A percentile compares a stretch with the other conserved stretches of the same genome.
Conservation (phyloP, 2,888 invertebrate species). For the Sphecodes monilicornis region DNA sequence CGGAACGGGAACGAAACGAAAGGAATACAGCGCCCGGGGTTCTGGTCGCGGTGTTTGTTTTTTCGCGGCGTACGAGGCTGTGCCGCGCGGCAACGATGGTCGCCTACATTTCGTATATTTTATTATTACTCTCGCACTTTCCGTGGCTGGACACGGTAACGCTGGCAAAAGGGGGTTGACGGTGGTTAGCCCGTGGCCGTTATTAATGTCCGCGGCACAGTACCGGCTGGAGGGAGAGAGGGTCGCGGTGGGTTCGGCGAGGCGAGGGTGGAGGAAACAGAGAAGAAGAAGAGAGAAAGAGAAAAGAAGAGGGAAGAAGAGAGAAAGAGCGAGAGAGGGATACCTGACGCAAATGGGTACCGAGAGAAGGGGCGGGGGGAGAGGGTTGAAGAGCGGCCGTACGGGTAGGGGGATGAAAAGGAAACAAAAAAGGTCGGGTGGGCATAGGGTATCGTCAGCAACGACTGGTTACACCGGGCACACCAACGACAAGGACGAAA, state of each 20-base stretch:
- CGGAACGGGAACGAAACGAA: constrained; percentile 43
- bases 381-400: not conserved
- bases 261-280: not conserved
- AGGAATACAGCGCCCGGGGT: not conserved
- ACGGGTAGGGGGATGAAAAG: constrained; percentile 21
- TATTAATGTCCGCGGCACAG: constrained; percentile 81
- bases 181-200: constrained; percentile 78
- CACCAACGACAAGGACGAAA: constrained; percentile 63
- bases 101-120: constrained; percentile 80
- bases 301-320: constrained; percentile 35
- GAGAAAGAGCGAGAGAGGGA: constrained; percentile 53
- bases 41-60: constrained; percentile 63
- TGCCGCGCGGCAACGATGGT: constrained; percentile 63
- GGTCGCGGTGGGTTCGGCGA: constrained; percentile 31
- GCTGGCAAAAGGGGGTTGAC: constrained; percentile 70
- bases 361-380: constrained; percentile 11
- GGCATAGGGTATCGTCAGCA: constrained; percentile 70
- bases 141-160: constrained; percentile 74
- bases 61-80: constrained; percentile 59
- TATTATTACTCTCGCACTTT: constrained; percentile 80
- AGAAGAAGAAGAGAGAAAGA: not conserved
- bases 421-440: constrained; percentile 55
- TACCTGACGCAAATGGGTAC: constrained; percentile 51
- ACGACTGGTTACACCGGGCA: constrained; percentile 57
- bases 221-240: constrained; percentile 45